Conservation (phyloP, 2,888 invertebrate genomes). For the Habrosyne pyritoides region DNA sequence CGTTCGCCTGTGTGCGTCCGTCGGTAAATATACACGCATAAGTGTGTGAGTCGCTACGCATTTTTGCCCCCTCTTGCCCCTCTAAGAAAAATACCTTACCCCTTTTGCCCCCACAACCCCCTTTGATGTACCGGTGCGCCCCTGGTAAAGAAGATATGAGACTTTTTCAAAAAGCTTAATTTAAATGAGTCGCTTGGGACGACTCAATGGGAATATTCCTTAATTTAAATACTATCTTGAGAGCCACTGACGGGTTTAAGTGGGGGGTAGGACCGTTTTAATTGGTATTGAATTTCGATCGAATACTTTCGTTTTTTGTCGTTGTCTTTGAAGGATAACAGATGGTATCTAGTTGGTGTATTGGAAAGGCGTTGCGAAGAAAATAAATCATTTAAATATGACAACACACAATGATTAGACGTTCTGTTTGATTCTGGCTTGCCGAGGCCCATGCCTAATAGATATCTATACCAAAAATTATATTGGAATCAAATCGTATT, state of each 20-base stretch:
- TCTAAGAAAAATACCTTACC: constrained; percentile 71
- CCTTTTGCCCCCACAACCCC: constrained; percentile 64
- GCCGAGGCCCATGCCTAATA: too few relatives aligned
- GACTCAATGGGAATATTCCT: constrained; percentile 79
- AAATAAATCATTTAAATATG: too few relatives aligned
- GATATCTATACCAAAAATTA: too few relatives aligned
- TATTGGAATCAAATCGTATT: too few relatives aligned
- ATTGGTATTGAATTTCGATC: constrained; percentile 83
- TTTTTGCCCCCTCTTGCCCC: constrained; percentile 74
- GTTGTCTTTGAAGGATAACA: constrained; percentile 45
- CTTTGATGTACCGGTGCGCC: constrained; percentile 78
- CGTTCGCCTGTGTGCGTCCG: constrained; percentile 66
- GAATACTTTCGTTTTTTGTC: constrained; percentile 54
- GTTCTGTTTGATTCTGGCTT: too few relatives aligned
- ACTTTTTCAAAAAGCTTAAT: constrained; percentile 83
- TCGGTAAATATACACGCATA: constrained; percentile 76
- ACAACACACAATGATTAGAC: too few relatives aligned
- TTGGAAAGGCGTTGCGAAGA: too few relatives aligned
- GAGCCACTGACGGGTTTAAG: constrained; percentile 47
- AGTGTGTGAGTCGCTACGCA: constrained; percentile 80
- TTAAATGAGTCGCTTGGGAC: constrained; percentile 79
- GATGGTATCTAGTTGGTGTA: too few relatives aligned
- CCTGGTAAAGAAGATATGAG: constrained; percentile 82
- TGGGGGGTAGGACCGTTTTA: constrained; percentile 65
- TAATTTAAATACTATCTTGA: constrained; percentile 80